Conservation (phyloP, 2,797 vertebrate species). For the Helostoma temminkii region DNA sequence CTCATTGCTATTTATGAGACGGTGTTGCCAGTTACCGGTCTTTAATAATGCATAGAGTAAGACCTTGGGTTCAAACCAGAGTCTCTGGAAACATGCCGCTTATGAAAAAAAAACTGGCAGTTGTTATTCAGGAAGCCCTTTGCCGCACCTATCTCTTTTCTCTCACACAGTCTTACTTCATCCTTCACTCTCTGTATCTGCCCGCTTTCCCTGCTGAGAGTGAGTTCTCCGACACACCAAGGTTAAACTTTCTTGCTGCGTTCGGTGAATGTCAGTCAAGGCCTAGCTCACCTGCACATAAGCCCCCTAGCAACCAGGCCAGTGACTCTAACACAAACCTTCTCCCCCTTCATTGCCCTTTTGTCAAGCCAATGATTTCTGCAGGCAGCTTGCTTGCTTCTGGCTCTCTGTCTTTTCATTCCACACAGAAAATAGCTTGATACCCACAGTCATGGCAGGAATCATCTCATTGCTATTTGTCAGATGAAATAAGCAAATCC, state of each 20-base stretch:
- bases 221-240: conserved; percentile 80
- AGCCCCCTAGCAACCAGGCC: conserved; percentile 73
- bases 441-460: conserved; percentile 31
- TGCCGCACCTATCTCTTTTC: conserved; percentile 47
- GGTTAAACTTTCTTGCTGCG: conserved; percentile 85
- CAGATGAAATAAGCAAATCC: conserved; percentile 21
- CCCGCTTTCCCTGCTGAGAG: conserved; percentile 71
- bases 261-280: conserved; percentile 82
- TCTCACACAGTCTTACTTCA: conserved; percentile 50
- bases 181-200: conserved; percentile 64
- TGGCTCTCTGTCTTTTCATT: conserved; percentile 34
- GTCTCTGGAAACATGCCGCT: conserved; percentile 74
- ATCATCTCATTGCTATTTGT: conserved; percentile 40
- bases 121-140: conserved; percentile 75
- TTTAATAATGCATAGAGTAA: conserved; percentile 84
- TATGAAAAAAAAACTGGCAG: conserved; percentile 59
- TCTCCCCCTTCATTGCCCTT: conserved; percentile 84
- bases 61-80: conserved; percentile 81
- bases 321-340: conserved; percentile 78
- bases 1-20: conserved; percentile 85
- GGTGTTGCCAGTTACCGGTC: conserved; percentile 78
- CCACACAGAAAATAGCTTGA: conserved; percentile 53
- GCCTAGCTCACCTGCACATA: conserved; percentile 80
- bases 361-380: conserved; percentile 85
- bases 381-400: conserved; percentile 78